phyloP scores from a whole-genome alignment of 2,113 vertebrate species.

The Xenus cinereus region DNA sequence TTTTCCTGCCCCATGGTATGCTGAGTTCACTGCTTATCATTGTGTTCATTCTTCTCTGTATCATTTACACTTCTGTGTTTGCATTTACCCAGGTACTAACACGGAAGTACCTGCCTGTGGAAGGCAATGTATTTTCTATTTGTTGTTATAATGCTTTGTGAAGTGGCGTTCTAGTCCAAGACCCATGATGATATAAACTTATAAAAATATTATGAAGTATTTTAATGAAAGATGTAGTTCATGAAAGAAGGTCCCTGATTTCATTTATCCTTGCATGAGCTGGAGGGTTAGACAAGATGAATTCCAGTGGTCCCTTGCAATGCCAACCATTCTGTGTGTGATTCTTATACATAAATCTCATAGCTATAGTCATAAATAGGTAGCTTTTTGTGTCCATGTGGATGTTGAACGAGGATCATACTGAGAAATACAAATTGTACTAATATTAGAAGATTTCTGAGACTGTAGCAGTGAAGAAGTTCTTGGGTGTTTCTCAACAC shows the following conservation, averaged over 20 bases:
- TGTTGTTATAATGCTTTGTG: neutral
- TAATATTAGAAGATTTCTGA: conserved; percentile 70
- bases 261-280: neutral
- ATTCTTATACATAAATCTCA: conserved; percentile 62
- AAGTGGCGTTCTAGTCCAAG: neutral
- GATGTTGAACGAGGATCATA: conserved; percentile 58
- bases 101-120: no score
- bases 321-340: neutral
- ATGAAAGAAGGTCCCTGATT: conserved; percentile 64
- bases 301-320: neutral
- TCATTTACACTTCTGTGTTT: neutral
- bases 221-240: conserved; percentile 73
- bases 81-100: neutral
- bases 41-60: neutral
- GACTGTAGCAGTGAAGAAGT: conserved; percentile 40
- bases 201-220: conserved; percentile 63
- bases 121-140: neutral
- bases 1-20: neutral
- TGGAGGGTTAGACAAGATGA: neutral
- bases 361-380: conserved; percentile 55
- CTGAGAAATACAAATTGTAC: conserved; percentile 66
- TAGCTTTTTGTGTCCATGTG: conserved; percentile 50
- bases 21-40: neutral
- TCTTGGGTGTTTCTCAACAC: neutral
- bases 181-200: neutral